Base-by-base conservation (phyloP, 2,113 vertebrate genomes). In the Rhodinocichla rosea region DNA sequence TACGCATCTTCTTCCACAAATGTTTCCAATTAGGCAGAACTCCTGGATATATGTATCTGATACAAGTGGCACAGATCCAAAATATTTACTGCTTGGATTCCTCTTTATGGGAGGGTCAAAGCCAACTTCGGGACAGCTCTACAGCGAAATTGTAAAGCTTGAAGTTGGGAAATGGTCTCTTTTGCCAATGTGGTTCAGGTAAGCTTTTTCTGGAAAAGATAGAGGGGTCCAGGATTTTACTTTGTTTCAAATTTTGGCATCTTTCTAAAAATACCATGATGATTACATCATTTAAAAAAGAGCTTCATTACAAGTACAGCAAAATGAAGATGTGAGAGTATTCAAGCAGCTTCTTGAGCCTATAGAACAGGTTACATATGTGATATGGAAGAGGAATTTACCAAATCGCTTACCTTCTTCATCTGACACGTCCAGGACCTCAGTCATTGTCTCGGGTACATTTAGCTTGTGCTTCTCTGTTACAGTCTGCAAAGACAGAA, bases 401-500 rank as follows among this genome's bases (percentile, higher is more conserved):
- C 64, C 33, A 28, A 55, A 95, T 22, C 16, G 21, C 99, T 98
- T 94, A 99, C 99, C 99, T 97, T 99, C 99, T 94, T 99, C 99
- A 95, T 99, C 99, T 1, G 99, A 99, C 23, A 99, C 99, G 55
- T 99, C 99, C 78, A 99, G 98, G 10, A 99, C 98, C 94, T 99
- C 99, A 2, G 99, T 99, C 99, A 99, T 99, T 44, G 99, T 99
- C 97, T 99, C 99, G 1, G 99, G 99, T 27, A 99, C 99, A 92
- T 99, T 99, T 57, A 99, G 98, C 97, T 99, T 99, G 97, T 99
- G 99, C 94, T 99, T 99, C 97, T 99, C 99, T 6, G 99, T 99
- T 94, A 99, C 98, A 39, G 99, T 99, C 99, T 99, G 98, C 21
- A 94, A 87, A 95, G 76, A 95, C 37, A 98, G 60, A 92, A 96